Evolutionary conservation across 2,888 invertebrate species (phyloP).

Genomic region (Lymantria monacha): DNA sequence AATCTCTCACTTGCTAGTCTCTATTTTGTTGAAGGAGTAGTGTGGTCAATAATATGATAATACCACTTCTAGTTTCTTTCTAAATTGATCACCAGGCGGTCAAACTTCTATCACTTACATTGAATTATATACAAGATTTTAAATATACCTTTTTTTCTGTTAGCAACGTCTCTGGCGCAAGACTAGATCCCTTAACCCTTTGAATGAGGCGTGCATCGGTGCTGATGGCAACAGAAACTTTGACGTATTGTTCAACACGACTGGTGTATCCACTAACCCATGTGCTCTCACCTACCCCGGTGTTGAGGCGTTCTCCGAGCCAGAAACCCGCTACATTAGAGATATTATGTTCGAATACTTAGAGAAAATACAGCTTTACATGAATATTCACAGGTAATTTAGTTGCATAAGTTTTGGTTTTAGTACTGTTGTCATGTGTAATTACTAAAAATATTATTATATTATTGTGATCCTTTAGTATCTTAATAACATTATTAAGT

Average conservation of each 20-base stretch:
- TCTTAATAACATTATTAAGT: too few species aligned
- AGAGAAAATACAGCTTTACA: constrained; percentile 80
- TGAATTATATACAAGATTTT: too few species aligned
- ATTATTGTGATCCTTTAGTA: too few species aligned
- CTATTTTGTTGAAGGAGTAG: too few species aligned
- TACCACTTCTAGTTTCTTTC: too few species aligned
- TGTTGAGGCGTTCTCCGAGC: constrained; percentile 81
- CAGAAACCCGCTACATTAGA: constrained; percentile 81
- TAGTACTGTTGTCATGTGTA: too few species aligned
- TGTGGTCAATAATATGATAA: too few species aligned
- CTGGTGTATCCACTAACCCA: constrained; percentile 61
- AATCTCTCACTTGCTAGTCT: too few species aligned
- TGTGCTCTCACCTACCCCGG: constrained; percentile 84
- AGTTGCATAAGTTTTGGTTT: too few species aligned
- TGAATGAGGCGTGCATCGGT: constrained; percentile 75
- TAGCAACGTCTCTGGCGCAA: constrained; percentile 85
- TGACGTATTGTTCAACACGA: constrained; percentile 83
- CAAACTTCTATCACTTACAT: too few species aligned
- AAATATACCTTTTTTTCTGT: constrained; percentile 30
- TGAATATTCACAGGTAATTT: constrained; percentile 81
- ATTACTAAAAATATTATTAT: too few species aligned
- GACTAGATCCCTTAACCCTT: constrained; percentile 69
- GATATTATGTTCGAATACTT: constrained; percentile 75
- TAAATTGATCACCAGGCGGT: too few species aligned
- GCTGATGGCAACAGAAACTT: constrained; percentile 89